Evolutionary conservation across 2,797 vertebrate genomes (phyloP).

Genomic region (Enteromius trimaculatus): DNA sequence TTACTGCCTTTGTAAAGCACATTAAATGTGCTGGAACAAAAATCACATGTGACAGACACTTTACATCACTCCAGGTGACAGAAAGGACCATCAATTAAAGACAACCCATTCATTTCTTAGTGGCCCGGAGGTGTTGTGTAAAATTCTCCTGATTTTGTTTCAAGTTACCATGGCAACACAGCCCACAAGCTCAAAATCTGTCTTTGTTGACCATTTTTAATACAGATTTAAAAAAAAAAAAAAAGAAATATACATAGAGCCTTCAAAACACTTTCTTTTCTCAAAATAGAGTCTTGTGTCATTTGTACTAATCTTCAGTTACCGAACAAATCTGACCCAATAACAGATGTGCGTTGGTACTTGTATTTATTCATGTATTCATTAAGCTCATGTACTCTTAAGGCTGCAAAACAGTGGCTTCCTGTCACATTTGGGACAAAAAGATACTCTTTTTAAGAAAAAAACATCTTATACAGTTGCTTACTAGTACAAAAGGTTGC

Average conservation of each 20-base stretch:
- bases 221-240: too few species aligned
- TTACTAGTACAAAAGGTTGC: conserved; percentile 52
- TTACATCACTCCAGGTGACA: background rate
- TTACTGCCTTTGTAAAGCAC: background rate
- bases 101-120: background rate
- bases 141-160: background rate
- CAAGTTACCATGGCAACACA: background rate
- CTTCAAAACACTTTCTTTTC: background rate
- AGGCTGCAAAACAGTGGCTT: conserved; percentile 51
- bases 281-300: background rate
- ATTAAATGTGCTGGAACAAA: background rate
- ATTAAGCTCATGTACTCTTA: conserved; percentile 55
- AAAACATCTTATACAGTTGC: conserved; percentile 35
- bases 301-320: background rate
- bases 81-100: background rate
- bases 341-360: conserved; percentile 29
- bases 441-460: conserved; percentile 31
- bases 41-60: background rate
- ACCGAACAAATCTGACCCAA: conserved; percentile 21
- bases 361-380: conserved; percentile 54
- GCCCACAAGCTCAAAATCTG: background rate
- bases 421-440: conserved; percentile 36
- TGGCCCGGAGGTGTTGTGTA: background rate
- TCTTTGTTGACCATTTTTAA: too few species aligned
- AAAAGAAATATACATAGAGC: background rate